Evolutionary conservation across 1,140 invertebrate genomes (phyloP), one percentile per base, ranked within the genome.

Genomic region (Drosophila punjabiensis): DNA sequence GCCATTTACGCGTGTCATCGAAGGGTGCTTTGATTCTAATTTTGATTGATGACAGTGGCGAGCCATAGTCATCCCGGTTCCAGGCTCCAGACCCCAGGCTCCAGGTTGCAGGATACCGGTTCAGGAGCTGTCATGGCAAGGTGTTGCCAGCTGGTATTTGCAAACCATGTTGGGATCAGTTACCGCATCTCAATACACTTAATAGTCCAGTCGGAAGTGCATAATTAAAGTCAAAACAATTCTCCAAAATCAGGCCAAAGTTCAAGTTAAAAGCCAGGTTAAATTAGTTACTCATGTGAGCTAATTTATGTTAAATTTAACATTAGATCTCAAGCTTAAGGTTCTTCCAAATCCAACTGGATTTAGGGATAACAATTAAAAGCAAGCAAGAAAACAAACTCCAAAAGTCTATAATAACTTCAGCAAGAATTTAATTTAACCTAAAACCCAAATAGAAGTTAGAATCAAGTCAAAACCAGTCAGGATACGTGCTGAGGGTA

Each of bases 1-100:
- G 63, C 52, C 71, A 68, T 85, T 84, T 68, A 80, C 70, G 47
- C 61, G 81, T 68, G 67, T 52, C 81, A 65, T 63, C 65, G 58
- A 84, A 45, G 63, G 62, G 52, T 70, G 83, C 63, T 60, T 76
- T 76, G 76, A 88, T 69, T 88, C 82, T 86, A 86, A 86, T 86
- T 86, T 86, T 86, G 83, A 86, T 88, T 86, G 83, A 86, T 88
- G 85, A 86, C 61, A 47, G 9, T n/a, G 48, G 48, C 48, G 48
- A 50, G 24, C 16, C 13, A 28, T 18, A 43, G 41, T 43, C 41
- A 43, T n/a, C n/a, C n/a, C 39, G 5, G 13, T 6, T 47, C 13
- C 43, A 4, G 2, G 20, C 16, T 14, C 37, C n/a, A 18, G 41
- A n/a, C 18, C 18, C 9, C 8, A n/a, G 24, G 11, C 9, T 43